Evolutionary conservation across 2,888 invertebrate species (phyloP), one percentile per base, ranked within the genome.

Genomic region (Acanthosepion pharaonis): DNA sequence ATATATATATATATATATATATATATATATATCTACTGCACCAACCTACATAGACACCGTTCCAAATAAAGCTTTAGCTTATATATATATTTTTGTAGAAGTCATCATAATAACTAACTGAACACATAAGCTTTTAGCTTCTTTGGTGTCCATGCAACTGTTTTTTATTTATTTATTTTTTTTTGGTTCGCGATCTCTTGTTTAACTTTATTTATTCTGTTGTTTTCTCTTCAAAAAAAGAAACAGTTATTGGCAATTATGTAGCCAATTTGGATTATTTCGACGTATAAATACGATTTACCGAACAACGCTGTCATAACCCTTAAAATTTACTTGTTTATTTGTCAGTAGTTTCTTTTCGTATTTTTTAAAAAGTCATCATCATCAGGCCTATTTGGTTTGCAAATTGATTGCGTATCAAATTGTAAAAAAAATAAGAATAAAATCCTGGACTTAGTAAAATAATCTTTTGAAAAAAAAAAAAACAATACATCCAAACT

Each of bases 51-150:
- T 59, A 59, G 78, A 78, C 78, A 78, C 33, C n/a, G 78, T 78
- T 78, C 78, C 78, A n/a, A 78, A 78, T 78, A 78, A 78, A 78
- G 78, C 78, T 78, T 78, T n/a, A 78, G 78, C n/a, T 78, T 78
- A 11, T 15, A 78, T 78, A 11, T 15, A 78, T 33, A 18, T 78
- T 33, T 78, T 78, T 78, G n/a, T 18, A 59, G 59, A 59, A 59
- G 59, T 78, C n/a, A 33, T 78, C 33, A 42, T 42, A 42, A 42
- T 23, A 8, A 5, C 28, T 8, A 78, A n/a, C n/a, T n/a, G n/a
- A n/a, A n/a, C n/a, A 78, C 15, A n/a, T 28, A 78, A 78, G 5
- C n/a, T 78, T n/a, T 78, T 78, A 78, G n/a, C n/a, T 28, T 78
- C n/a, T 11, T 15, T 78, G 6, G 15, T 28, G 78, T 8, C 78